Percentiles rank a stretch among this genome's conserved stretches.
These are phyloP conservation scores for Lota lota DNA, from an alignment of 2,113 vertebrate species.

Conservation along the genomic window DNA sequence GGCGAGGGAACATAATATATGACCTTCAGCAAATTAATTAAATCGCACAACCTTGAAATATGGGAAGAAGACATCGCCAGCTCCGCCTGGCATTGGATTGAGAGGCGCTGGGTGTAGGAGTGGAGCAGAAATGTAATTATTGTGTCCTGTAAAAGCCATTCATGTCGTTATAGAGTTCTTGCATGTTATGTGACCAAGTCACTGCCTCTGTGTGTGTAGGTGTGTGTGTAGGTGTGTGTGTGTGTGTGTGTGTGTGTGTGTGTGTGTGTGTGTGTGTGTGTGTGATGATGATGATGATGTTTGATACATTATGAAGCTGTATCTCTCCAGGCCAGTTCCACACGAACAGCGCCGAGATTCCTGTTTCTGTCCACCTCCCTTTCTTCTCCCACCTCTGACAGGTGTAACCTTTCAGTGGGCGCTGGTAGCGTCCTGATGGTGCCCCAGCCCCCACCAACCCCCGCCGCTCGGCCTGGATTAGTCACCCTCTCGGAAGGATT, in stretches of 20 bases:
- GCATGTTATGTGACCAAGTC: background rate
- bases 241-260: slow-evolving; percentile 9
- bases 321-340: slow-evolving; percentile 36
- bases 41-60: slow-evolving; percentile 7
- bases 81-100: background rate
- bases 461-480: slow-evolving; percentile 62
- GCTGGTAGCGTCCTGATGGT: slow-evolving; percentile 39
- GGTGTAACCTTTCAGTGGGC: slow-evolving; percentile 68
- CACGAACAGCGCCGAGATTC: slow-evolving; percentile 21
- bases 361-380: slow-evolving; percentile 26
- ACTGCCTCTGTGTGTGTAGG: slow-evolving; percentile 7
- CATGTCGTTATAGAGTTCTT: background rate
- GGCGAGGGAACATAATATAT: slow-evolving; percentile 9
- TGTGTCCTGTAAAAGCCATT: slow-evolving; percentile 7
- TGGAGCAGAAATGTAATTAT: slow-evolving; percentile 23
- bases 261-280: slow-evolving; percentile 8
- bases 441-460: slow-evolving; percentile 37
- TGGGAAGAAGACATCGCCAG: slow-evolving; percentile 8
- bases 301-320: slow-evolving; percentile 21
- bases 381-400: slow-evolving; percentile 54
- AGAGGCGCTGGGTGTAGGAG: slow-evolving; percentile 13
- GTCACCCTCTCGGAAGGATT: slow-evolving; percentile 61
- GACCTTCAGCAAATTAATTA: slow-evolving; percentile 29
- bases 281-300: slow-evolving; percentile 9
- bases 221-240: slow-evolving; percentile 4